Conservation (phyloP, 2,888 invertebrate genomes). For the Tubiluchus corallicola region DNA sequence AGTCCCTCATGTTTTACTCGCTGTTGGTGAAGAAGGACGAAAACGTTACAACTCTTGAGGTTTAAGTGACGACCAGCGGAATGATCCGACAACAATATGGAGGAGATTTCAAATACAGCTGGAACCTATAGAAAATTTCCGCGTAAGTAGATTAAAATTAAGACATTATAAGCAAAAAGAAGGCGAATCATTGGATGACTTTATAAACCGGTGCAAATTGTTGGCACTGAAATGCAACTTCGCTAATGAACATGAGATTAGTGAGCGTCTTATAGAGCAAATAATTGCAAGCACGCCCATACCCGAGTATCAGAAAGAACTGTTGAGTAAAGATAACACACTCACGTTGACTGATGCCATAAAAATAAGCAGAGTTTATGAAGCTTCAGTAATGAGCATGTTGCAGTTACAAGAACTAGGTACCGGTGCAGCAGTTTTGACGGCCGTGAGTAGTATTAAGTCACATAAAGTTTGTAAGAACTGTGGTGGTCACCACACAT, state of each 20-base stretch:
- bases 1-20: neutral
- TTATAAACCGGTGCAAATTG: neutral
- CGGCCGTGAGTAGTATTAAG: neutral
- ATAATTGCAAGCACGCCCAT: neutral
- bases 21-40: neutral
- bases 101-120: neutral
- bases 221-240: neutral
- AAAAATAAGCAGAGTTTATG: neutral
- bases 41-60: neutral
- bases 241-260: neutral
- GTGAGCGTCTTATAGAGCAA: neutral
- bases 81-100: neutral
- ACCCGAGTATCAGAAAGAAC: slow-evolving; percentile 3
- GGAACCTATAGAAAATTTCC: neutral
- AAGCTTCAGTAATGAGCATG: neutral
- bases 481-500: neutral
- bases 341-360: neutral
- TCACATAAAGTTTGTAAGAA: neutral
- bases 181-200: neutral
- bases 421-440: neutral
- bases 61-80: neutral
- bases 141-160: neutral
- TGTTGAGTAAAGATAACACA: neutral
- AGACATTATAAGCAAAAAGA: neutral
- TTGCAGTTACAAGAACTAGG: neutral